These are phyloP conservation scores for Podilymbus podiceps DNA, from an alignment of 2,113 vertebrate genomes.

Conservation along the genomic window DNA sequence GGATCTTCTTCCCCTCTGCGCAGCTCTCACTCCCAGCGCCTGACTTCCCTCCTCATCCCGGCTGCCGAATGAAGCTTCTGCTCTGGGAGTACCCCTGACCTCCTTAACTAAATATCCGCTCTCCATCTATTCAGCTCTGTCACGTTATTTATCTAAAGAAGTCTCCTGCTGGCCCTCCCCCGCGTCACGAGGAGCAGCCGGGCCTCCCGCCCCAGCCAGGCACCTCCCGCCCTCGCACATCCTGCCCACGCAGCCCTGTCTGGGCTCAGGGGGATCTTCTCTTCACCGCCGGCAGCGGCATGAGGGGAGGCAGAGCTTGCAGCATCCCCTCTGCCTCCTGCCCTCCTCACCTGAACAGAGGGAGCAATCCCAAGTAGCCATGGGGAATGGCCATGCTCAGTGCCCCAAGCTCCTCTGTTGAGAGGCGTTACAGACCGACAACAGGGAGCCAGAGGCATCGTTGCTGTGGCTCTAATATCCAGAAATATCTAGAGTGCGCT, in stretches of 20 bases:
- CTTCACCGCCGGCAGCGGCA: accelerated
- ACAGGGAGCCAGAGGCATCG: background rate
- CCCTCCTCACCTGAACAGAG: accelerated
- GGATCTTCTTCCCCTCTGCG: background rate
- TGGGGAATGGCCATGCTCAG: accelerated
- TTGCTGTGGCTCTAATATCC: background rate
- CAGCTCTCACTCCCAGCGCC: accelerated
- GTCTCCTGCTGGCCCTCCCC: accelerated
- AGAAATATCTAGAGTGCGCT: background rate
- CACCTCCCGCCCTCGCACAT: background rate
- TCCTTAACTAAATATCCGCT: background rate
- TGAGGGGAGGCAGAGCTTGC: background rate
- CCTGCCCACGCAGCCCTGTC: background rate
- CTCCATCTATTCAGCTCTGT: background rate
- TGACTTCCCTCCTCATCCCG: background rate
- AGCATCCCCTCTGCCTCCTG: background rate
- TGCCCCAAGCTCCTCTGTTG: accelerated
- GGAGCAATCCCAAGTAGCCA: background rate
- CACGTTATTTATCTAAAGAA: background rate
- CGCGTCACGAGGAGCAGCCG: background rate
- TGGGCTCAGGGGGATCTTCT: background rate
- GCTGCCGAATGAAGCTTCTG: background rate
- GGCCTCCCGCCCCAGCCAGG: background rate
- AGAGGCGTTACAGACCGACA: background rate
- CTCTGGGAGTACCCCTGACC: background rate